Base-by-base conservation (phyloP, 2,888 invertebrate genomes). In the Agrotis ipsilon region DNA sequence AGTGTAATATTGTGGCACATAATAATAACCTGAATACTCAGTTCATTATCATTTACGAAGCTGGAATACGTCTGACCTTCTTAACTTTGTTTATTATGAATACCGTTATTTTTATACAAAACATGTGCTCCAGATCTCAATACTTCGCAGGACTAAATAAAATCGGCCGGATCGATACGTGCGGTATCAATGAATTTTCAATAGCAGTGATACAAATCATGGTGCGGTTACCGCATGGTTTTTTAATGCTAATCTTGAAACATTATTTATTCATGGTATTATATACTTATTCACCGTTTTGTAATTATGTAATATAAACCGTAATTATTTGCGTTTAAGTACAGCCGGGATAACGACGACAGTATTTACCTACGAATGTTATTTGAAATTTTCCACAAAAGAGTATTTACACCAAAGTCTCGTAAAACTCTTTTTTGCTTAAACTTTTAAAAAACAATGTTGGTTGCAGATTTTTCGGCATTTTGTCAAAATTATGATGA, bases 21-120 rank as follows among this genome's bases (percentile, higher is more conserved):
- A 77, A 73, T 78, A 81, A 75, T 75, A 82, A 80, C 68, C 64
- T 72, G 57, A 72, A 67, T 51, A 67, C n/a, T 67, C 55, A 54
- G 75, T 81, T 67, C 57, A 69, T 81, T 80, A 77, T 71, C 72
- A 75, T 65, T 60, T 62, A 63, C 52, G 66, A 76, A 79, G 69
- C 65, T 72, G 57, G 52, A 81, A 82, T 72, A 71, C 52, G 74
- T 45, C 77, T 77, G 87, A 75, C 83, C 86, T 86, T 80, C 82
- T 78, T 82, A 72, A 61, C 61, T 78, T 67, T 85, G 86, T 87
- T 85, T 87, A 86, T 80, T 78, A 78, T 78, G 78, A 78, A 71
- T 55, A 68, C 63, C 55, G 81, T 79, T 85, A 81, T 78, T 84
- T 84, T 84, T 85, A 81, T 82, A 82, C 68, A 63, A 66, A 83